A percentile compares a stretch with the other conserved stretches of the same genome.
Evolutionary conservation across 1,140 invertebrate genomes (phyloP).

Genomic region (Dinoponera quadriceps): DNA sequence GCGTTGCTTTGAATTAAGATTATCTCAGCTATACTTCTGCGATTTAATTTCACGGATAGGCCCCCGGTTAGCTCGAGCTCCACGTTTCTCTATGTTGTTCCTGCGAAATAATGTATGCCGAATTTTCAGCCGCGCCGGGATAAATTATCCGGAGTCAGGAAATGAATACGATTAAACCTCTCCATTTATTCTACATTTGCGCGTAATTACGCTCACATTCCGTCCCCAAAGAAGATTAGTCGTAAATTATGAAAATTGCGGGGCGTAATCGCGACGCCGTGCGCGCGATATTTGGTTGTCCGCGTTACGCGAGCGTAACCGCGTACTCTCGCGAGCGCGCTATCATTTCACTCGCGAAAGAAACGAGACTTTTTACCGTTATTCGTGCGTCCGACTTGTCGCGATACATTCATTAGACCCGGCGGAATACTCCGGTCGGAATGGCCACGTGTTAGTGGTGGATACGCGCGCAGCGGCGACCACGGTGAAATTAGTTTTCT

Average conservation of each 20-base stretch:
- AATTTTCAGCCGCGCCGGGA: neutral
- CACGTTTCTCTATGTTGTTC: neutral
- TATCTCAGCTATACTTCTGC: neutral
- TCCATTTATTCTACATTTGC: slow-evolving; percentile 4
- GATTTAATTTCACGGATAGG: neutral
- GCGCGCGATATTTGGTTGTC: slow-evolving; percentile 15
- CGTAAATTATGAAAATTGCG: slow-evolving; percentile 32
- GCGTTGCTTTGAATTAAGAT: slow-evolving; percentile 10
- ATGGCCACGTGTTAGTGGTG: neutral
- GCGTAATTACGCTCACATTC: neutral
- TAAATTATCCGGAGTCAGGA: neutral
- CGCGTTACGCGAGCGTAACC: neutral
- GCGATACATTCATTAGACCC: slow-evolving; percentile 59
- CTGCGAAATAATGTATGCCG: neutral
- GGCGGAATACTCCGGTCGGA: slow-evolving; percentile 25
- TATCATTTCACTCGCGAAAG: slow-evolving; percentile 3
- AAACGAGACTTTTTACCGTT: slow-evolving; percentile 28
- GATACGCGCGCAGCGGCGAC: neutral
- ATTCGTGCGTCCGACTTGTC: neutral
- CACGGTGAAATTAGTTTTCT: slow-evolving; percentile 64
- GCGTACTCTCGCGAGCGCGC: neutral
- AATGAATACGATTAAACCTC: slow-evolving; percentile 20
- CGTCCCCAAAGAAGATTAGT: neutral
- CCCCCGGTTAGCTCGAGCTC: neutral
- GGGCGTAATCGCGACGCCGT: slow-evolving; percentile 1